Conservation (phyloP, 2,113 vertebrate species). For the Paramisgurnus dabryanus region DNA sequence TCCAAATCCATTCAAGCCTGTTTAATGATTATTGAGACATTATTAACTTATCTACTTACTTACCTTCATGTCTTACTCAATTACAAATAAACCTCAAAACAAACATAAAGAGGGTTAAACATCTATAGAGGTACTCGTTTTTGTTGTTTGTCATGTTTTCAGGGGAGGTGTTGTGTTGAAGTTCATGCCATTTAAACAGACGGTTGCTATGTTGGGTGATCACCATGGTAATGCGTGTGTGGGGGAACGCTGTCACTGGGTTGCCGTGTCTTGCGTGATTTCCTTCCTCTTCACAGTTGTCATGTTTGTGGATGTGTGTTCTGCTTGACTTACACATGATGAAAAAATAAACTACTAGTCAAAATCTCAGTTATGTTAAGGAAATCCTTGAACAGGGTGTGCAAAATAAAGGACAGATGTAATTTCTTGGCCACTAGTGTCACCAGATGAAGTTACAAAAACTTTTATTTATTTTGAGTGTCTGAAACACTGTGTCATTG, state of each 20-base stretch:
- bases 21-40: conserved; percentile 1
- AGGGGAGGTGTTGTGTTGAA: conserved; percentile 3
- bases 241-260: neutral
- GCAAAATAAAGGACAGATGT: no score
- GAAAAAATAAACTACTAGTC: neutral
- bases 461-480: no score
- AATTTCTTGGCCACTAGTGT: no score
- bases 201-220: conserved; percentile 58
- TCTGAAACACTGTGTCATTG: no score
- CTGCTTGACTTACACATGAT: conserved; percentile 22
- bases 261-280: conserved; percentile 7
- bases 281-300: conserved; percentile 50
- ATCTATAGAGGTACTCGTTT: neutral
- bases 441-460: no score
- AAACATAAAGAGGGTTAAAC: neutral
- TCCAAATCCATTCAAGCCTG: conserved; percentile 8
- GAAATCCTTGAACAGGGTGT: neutral
- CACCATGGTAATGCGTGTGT: conserved; percentile 61
- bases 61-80: neutral
- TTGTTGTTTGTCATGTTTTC: neutral
- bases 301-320: neutral
- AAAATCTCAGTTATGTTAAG: no score
- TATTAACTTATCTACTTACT: conserved; percentile 13
- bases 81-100: neutral
- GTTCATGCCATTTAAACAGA: conserved; percentile 18